A percentile compares a stretch with the other conserved stretches of the same genome.
Evolutionary conservation across 2,797 vertebrate genomes (phyloP).

Genomic region (Hyperoplus lanceolatus): DNA sequence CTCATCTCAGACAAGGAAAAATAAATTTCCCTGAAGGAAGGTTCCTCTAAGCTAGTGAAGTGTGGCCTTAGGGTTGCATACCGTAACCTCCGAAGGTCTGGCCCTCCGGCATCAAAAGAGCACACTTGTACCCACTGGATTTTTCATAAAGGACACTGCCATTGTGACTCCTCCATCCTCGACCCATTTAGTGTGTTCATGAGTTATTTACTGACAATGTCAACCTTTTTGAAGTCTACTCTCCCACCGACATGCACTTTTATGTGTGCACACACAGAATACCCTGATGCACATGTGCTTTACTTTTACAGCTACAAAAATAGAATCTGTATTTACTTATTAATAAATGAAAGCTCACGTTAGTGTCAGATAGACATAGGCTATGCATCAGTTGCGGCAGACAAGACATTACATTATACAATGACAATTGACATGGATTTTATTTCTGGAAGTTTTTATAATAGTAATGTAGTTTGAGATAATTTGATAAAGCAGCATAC

Average conservation of each 20-base stretch:
- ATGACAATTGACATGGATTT: neutral
- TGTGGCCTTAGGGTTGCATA: conserved; percentile 29
- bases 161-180: conserved; percentile 59
- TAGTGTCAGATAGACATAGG: conserved; percentile 3
- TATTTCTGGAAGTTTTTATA: neutral
- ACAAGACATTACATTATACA: conserved; percentile 13
- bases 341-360: conserved; percentile 33
- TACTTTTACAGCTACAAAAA: conserved; percentile 47
- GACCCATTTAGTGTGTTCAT: conserved; percentile 76
- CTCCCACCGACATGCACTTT: conserved; percentile 7
- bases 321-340: conserved; percentile 62
- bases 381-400: conserved; percentile 4
- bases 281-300: conserved; percentile 5
- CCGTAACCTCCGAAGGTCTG: conserved; percentile 28
- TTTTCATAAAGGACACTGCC: conserved; percentile 78
- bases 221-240: conserved; percentile 47
- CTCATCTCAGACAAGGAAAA: conserved; percentile 16
- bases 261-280: conserved; percentile 2
- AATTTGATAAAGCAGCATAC: neutral
- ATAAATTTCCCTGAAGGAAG: conserved; percentile 22
- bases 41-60: conserved; percentile 17
- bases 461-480: neutral
- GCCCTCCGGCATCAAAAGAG: conserved; percentile 49
- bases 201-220: conserved; percentile 77
- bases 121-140: conserved; percentile 69